phyloP scores from a whole-genome alignment of 2,797 vertebrate species.

The Crypturellus tataupa region DNA sequence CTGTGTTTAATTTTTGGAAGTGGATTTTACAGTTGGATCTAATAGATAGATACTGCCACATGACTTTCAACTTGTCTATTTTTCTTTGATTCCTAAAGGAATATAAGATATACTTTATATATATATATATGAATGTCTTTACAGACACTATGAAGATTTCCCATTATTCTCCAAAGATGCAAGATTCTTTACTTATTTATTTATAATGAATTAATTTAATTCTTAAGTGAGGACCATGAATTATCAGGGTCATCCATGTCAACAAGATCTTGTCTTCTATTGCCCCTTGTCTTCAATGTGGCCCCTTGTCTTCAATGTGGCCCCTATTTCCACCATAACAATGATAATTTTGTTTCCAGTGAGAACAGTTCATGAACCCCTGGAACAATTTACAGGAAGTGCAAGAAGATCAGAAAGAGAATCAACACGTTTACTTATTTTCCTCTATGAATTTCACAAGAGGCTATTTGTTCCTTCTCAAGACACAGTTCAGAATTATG shows the following conservation, averaged over 20 bases:
- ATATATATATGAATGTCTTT: not conserved
- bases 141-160: not conserved
- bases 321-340: not conserved
- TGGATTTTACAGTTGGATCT: not conserved
- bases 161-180: not conserved
- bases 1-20: not conserved
- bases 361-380: not conserved
- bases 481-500: not conserved
- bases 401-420: not conserved
- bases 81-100: not conserved
- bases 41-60: accelerated
- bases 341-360: not conserved
- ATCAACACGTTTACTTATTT: not conserved
- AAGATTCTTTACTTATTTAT: not conserved
- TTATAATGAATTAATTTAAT: not conserved
- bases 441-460: not conserved
- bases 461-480: not conserved
- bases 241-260: not conserved
- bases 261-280: accelerated
- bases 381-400: not conserved
- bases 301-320: accelerated
- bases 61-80: accelerated
- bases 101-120: not conserved
- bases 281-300: not conserved
- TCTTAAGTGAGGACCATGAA: not conserved